Conservation (phyloP, 2,888 invertebrate species). For the Cynaeus angustus region DNA sequence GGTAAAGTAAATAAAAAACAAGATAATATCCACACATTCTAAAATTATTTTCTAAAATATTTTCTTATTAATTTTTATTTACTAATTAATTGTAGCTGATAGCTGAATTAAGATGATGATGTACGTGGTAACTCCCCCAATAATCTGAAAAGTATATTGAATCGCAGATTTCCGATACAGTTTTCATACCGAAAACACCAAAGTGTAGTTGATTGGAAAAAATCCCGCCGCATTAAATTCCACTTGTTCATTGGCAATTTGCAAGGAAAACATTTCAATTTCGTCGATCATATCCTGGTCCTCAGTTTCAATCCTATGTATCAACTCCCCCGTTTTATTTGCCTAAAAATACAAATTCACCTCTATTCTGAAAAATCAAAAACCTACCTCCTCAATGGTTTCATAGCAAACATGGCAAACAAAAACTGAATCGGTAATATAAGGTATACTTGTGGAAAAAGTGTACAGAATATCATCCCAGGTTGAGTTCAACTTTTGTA, state of each 20-base stretch:
- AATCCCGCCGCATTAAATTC: constrained; percentile 66
- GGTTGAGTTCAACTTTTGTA: not conserved
- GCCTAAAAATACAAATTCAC: constrained; percentile 4
- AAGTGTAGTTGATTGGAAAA: constrained; percentile 63
- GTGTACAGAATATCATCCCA: constrained; percentile 5
- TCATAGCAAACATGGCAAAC: constrained; percentile 27
- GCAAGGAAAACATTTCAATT: constrained; percentile 67
- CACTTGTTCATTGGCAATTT: constrained; percentile 64
- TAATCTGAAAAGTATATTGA: constrained; percentile 27
- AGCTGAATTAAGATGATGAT: constrained; percentile 42
- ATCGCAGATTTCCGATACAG: not conserved
- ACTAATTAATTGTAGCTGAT: constrained; percentile 3
- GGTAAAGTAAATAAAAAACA: too few species aligned
- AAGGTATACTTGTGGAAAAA: not conserved
- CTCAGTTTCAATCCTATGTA: constrained; percentile 62
- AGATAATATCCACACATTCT: too few species aligned
- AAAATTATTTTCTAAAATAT: too few species aligned
- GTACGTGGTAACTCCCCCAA: constrained; percentile 36
- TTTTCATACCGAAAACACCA: constrained; percentile 64
- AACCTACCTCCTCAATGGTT: constrained; percentile 27
- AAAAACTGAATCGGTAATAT: constrained; percentile 8
- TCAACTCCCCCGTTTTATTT: constrained; percentile 15
- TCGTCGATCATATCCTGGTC: constrained; percentile 63
- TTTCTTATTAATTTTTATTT: constrained; percentile 1
- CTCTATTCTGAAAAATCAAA: constrained; percentile 6